Evolutionary conservation across 2,797 vertebrate genomes (phyloP).

Genomic region (Gobio occitaniae): DNA sequence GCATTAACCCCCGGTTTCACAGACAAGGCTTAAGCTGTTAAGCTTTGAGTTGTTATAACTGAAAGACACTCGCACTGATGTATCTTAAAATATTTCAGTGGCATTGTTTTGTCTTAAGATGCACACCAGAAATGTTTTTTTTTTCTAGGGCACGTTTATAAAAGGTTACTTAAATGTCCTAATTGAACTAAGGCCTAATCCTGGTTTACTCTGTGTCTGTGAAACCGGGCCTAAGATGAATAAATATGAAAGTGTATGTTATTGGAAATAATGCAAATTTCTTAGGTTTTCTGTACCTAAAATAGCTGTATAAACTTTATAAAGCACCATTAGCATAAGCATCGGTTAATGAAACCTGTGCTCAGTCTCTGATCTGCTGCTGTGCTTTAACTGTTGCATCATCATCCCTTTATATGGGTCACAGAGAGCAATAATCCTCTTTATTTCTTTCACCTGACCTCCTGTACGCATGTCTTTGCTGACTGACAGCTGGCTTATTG

Average conservation of each 20-base stretch:
- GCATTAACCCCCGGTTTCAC: too few species aligned
- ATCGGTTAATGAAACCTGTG: conserved; percentile 19
- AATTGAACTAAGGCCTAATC: too few species aligned
- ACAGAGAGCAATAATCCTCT: conserved; percentile 38
- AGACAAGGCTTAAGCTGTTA: too few species aligned
- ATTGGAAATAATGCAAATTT: neutral
- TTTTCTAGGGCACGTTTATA: too few species aligned
- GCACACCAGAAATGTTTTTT: too few species aligned
- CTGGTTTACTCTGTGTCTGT: too few species aligned
- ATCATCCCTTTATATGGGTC: conserved; percentile 40
- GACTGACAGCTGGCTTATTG: conserved; percentile 6
- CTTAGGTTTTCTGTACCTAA: neutral
- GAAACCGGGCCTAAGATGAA: neutral
- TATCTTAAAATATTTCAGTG: too few species aligned
- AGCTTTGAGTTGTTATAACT: too few species aligned
- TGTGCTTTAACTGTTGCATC: conserved; percentile 30
- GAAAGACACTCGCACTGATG: too few species aligned
- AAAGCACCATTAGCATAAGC: conserved; percentile 51
- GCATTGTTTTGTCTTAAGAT: too few species aligned
- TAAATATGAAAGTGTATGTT: neutral
- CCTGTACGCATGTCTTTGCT: neutral
- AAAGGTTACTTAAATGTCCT: too few species aligned
- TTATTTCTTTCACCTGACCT: conserved; percentile 36
- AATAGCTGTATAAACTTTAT: neutral
- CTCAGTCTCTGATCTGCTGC: neutral